Conservation (phyloP, 2,888 invertebrate genomes). For the Synergus japonicus region DNA sequence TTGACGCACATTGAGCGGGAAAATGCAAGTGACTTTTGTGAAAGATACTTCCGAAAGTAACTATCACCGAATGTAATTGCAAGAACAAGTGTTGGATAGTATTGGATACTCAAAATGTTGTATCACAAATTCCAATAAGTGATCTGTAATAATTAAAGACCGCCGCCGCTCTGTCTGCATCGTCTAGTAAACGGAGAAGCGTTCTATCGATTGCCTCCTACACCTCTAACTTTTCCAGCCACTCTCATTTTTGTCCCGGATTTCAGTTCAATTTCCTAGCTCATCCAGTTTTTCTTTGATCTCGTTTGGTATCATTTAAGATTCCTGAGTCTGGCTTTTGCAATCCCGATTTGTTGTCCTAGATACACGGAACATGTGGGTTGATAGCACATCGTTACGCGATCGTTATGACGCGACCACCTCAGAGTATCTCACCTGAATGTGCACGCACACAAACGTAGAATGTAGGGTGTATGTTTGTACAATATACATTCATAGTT, state of each 20-base stretch:
- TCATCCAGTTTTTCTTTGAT: background rate
- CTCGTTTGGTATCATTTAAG: background rate
- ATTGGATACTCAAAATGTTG: background rate
- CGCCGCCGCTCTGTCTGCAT: constrained; percentile 35
- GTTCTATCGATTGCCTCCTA: constrained; percentile 56
- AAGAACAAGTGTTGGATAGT: background rate
- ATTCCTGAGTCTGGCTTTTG: background rate
- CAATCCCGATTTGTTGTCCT: background rate
- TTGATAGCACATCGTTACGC: background rate
- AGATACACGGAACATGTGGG: background rate
- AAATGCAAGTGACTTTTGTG: constrained; percentile 27
- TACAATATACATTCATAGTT: background rate
- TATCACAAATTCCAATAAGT: background rate
- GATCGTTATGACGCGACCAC: constrained; percentile 6
- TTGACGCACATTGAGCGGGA: constrained; percentile 10
- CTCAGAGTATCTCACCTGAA: constrained; percentile 8
- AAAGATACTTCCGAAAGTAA: constrained; percentile 33
- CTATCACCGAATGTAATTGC: background rate
- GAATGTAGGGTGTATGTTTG: too few relatives aligned
- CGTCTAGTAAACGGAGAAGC: constrained; percentile 44
- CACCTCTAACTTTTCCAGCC: constrained; percentile 39
- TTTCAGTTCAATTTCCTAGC: background rate
- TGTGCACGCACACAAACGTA: background rate
- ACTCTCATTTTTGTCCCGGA: constrained; percentile 32
- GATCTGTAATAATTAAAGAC: background rate